Evolutionary conservation across 2,888 invertebrate genomes (phyloP).

Genomic region (Thecocarcelia acutangulata): DNA sequence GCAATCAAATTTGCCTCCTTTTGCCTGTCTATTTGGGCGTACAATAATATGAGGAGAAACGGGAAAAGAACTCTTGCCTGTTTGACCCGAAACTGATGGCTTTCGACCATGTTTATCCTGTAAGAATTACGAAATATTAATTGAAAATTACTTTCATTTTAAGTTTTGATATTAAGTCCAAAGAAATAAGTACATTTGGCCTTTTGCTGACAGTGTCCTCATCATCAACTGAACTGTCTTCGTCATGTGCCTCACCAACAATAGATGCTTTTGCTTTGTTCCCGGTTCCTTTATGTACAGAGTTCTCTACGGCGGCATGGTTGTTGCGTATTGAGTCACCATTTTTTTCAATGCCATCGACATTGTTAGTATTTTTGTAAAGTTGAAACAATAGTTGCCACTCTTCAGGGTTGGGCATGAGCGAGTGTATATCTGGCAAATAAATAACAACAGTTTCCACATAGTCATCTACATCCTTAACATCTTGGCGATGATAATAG

Average conservation of each 20-base stretch:
- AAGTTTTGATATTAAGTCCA: too few relatives aligned
- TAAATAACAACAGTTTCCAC: constrained; percentile 98
- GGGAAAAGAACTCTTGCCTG: constrained; percentile 87
- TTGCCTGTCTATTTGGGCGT: constrained; percentile 91
- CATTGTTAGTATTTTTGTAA: constrained; percentile 84
- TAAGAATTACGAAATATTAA: constrained; percentile 6
- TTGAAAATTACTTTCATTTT: neutral
- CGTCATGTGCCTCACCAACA: too few relatives aligned
- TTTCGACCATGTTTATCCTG: constrained; percentile 83
- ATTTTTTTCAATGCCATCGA: constrained; percentile 68
- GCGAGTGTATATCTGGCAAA: constrained; percentile 98
- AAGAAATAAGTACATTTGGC: too few relatives aligned
- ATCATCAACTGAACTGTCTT: too few relatives aligned
- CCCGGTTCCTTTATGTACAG: constrained; percentile 24
- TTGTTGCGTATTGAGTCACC: constrained; percentile 56
- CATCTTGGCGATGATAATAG: constrained; percentile 97
- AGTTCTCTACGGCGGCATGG: constrained; percentile 56
- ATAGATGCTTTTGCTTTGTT: too few relatives aligned
- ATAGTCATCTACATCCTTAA: constrained; percentile 91
- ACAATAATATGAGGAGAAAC: constrained; percentile 90
- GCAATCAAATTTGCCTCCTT: constrained; percentile 96
- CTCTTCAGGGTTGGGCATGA: constrained; percentile 93
- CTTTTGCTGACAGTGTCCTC: too few relatives aligned
- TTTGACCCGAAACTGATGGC: constrained; percentile 86
- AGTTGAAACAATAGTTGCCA: constrained; percentile 91